A percentile compares a stretch with the other conserved stretches of the same genome.
Evolutionary conservation across 2,113 vertebrate genomes (phyloP).

Genomic region (Leucoraja erinaceus): DNA sequence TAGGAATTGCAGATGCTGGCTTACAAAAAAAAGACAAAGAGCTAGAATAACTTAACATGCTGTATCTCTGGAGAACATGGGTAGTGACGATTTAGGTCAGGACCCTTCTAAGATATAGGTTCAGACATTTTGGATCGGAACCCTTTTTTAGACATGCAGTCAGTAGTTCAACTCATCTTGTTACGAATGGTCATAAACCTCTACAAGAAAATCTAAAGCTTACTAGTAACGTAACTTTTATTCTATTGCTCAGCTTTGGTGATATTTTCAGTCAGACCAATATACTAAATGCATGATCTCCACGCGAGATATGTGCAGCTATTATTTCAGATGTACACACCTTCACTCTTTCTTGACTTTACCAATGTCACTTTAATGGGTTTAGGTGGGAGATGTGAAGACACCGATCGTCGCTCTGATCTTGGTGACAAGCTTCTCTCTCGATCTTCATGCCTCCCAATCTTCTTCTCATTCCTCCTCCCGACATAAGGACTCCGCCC

Average conservation of each 20-base stretch:
- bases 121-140: background rate
- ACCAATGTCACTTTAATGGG: conserved; percentile 94
- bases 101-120: background rate
- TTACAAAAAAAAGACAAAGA: too few relatives aligned
- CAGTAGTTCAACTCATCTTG: background rate
- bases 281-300: background rate
- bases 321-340: conserved; percentile 50
- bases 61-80: too few relatives aligned
- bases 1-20: too few relatives aligned
- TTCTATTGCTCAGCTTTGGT: background rate
- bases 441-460: conserved; percentile 66
- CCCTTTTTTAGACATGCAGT: too few relatives aligned
- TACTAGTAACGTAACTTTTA: too few relatives aligned
- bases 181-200: background rate
- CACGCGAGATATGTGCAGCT: background rate
- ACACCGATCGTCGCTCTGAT: conserved; percentile 77
- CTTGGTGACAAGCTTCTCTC: conserved; percentile 85
- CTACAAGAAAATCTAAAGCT: background rate
- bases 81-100: too few relatives aligned
- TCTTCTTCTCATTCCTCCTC: conserved; percentile 67
- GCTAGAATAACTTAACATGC: too few relatives aligned
- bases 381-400: conserved; percentile 81
- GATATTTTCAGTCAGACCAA: background rate
- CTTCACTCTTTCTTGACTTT: conserved; percentile 96
- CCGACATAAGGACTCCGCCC: conserved; percentile 59